phyloP scores from a whole-genome alignment of 2,888 invertebrate species.

The Oscheius sp. region DNA sequence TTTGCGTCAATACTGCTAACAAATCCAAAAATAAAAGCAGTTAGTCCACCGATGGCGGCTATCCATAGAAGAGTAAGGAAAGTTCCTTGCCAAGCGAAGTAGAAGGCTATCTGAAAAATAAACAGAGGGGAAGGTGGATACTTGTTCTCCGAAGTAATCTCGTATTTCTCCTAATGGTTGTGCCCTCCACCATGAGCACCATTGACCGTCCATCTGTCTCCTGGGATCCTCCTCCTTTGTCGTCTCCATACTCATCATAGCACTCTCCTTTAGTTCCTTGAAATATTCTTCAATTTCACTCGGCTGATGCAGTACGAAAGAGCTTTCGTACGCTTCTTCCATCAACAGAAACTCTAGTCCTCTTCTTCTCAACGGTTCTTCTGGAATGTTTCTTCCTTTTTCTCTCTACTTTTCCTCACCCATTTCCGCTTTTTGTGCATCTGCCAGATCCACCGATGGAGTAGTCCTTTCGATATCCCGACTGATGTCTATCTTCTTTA shows the following conservation, averaged over 20 bases:
- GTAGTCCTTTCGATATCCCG: slow-evolving; percentile 17
- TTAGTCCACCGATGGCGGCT: slow-evolving; percentile 72
- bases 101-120: slow-evolving; percentile 73
- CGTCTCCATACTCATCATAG: slow-evolving; percentile 39
- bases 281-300: slow-evolving; percentile 52
- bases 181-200: slow-evolving; percentile 44
- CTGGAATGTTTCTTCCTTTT: slow-evolving; percentile 5
- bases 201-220: slow-evolving; percentile 28
- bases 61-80: slow-evolving; percentile 72
- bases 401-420: background rate
- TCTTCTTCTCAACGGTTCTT: slow-evolving; percentile 52
- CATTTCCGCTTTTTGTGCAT: background rate
- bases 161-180: slow-evolving; percentile 49
- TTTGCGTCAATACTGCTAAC: slow-evolving; percentile 41
- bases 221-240: slow-evolving; percentile 45
- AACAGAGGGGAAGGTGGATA: slow-evolving; percentile 73
- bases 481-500: slow-evolving; percentile 15
- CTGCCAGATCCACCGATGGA: background rate
- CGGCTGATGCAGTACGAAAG: slow-evolving; percentile 72
- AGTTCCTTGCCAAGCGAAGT: slow-evolving; percentile 74
- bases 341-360: slow-evolving; percentile 71
- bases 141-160: slow-evolving; percentile 73
- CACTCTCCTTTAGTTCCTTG: background rate
- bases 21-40: slow-evolving; percentile 72
- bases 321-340: slow-evolving; percentile 70